These are phyloP conservation scores for Leucoptera coffeella DNA, from an alignment of 2,888 invertebrate species.

Conservation along the genomic window DNA sequence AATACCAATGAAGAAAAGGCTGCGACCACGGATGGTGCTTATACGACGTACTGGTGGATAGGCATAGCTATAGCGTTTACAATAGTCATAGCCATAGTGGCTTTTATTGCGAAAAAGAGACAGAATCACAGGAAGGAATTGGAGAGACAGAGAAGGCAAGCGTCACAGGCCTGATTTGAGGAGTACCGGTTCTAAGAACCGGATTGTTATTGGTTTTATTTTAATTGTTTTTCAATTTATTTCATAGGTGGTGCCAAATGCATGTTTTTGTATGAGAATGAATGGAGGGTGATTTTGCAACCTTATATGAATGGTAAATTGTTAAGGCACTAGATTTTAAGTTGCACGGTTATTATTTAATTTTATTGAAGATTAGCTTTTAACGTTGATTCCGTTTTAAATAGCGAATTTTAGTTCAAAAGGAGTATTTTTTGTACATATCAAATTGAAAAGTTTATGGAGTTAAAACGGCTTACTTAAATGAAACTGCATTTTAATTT, in stretches of 20 bases:
- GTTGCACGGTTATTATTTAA: neutral
- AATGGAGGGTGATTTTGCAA: neutral
- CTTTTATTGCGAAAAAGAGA: slow-evolving; percentile 41
- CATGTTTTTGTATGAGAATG: neutral
- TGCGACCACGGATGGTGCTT: slow-evolving; percentile 30
- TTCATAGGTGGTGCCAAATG: slow-evolving; percentile 31
- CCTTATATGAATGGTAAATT: too few species aligned
- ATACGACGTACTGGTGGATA: slow-evolving; percentile 45
- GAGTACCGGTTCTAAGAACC: slow-evolving; percentile 49
- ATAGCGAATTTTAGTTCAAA: too few species aligned
- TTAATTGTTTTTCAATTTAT: slow-evolving; percentile 13
- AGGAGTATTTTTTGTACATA: too few species aligned
- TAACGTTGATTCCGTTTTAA: too few species aligned
- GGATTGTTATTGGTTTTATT: slow-evolving; percentile 18
- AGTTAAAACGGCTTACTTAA: too few species aligned
- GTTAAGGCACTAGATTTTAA: too few species aligned
- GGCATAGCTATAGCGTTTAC: slow-evolving; percentile 37
- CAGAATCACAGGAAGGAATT: slow-evolving; percentile 42
- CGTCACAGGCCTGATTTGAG: slow-evolving; percentile 40
- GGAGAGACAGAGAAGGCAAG: slow-evolving; percentile 38
- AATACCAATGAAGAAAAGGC: slow-evolving; percentile 16
- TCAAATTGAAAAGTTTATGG: too few species aligned
- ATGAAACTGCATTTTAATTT: too few species aligned
- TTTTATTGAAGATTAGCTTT: too few species aligned
- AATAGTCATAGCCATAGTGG: slow-evolving; percentile 28